Evolutionary conservation across 2,888 invertebrate genomes (phyloP), one percentile per base, ranked within the genome.

Genomic region (Dicycla oo): DNA sequence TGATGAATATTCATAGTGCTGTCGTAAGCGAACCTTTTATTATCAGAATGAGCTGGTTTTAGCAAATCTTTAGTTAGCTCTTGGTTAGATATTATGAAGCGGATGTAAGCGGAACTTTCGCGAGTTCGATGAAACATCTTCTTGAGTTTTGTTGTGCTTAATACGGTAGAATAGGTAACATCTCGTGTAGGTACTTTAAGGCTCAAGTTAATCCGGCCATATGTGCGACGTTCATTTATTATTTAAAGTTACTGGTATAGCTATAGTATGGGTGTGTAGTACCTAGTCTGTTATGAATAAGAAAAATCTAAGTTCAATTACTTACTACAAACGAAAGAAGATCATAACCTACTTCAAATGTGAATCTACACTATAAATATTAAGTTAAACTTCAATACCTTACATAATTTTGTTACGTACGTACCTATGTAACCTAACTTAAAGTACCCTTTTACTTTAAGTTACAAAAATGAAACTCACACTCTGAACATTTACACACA

Each of bases 1-100:
- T 49, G 20, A 70, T 78, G 66, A 79, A 79, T 78, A 78, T 78
- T 79, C 58, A 78, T 64, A 69, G 62, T 65, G 60, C 8, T 58
- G 58, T 63, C 45, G 40, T 60, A 74, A 60, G 38, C 23, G 30
- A 56, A 56, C 2, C 40, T 67, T 64, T 45, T 64, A 64, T 4
- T 58, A 56, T 60, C 49, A 34, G 60, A 73, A 45, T 56, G 11
- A 15, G 43, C 11, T 18, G n/a, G 49, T 15, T 38, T 62, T 20
- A 72, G 23, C 1, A 23, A 75, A 66, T 63, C 20, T 47, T 45
- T 67, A 43, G 67, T 45, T 58, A 67, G 23, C 11, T 56, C 23
- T 54, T 49, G 13, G 34, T 53, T 26, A 30, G 30, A 38, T 54
- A 58, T 54, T 72, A 20, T 38, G n/a, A 38, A 60, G 8, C 30